Conservation (phyloP, 2,888 invertebrate genomes). For the Tipula vernalis region DNA sequence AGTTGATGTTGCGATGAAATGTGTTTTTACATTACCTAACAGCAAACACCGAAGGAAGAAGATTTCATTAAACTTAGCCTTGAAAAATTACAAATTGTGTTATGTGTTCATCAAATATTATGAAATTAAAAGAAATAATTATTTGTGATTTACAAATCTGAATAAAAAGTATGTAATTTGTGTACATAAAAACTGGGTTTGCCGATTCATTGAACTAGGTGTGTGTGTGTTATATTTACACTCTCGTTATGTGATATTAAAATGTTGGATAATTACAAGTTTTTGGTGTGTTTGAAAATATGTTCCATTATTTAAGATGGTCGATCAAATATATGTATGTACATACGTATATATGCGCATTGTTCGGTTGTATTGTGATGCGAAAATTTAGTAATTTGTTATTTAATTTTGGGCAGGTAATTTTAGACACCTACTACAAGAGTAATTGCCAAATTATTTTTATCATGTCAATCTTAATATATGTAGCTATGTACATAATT, state of each 20-base stretch:
- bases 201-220: background rate
- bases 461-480: background rate
- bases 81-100: background rate
- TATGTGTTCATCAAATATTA: background rate
- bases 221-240: background rate
- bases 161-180: background rate
- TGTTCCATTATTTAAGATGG: background rate
- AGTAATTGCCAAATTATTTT: background rate
- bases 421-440: background rate
- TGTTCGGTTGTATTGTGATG: no score
- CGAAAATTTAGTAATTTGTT: background rate
- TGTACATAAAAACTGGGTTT: background rate
- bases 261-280: background rate
- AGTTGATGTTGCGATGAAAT: no score
- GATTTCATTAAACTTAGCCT: background rate
- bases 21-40: background rate
- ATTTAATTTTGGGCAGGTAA: background rate
- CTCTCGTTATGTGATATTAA: background rate
- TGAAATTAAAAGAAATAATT: background rate
- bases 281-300: background rate
- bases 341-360: no score
- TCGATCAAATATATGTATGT: background rate
- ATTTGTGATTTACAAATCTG: background rate
- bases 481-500: background rate
- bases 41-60: background rate